Conservation (phyloP, 2,888 invertebrate genomes). For the Synanthedon vespiformis region DNA sequence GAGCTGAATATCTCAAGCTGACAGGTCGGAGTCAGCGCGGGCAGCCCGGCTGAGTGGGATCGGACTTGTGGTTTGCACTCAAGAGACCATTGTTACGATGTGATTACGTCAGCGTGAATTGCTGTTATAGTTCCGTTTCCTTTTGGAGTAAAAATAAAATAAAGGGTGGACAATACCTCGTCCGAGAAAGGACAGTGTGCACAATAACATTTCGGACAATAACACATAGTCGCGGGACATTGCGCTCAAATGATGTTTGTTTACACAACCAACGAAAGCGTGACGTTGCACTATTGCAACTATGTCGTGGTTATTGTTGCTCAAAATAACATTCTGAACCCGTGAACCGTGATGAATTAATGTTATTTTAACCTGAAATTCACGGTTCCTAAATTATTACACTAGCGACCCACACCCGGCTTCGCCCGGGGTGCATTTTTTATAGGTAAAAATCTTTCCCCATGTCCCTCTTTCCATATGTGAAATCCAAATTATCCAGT, state of each 20-base stretch:
- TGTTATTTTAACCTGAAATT: too few species aligned
- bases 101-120: constrained; percentile 13
- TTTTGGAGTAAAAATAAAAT: background rate
- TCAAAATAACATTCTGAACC: too few species aligned
- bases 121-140: background rate
- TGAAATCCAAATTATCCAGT: too few species aligned
- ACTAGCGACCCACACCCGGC: too few species aligned
- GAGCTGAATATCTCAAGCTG: constrained; percentile 29
- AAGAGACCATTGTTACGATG: constrained; percentile 13
- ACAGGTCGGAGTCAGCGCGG: constrained; percentile 13
- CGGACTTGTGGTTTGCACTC: constrained; percentile 12
- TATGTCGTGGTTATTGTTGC: background rate
- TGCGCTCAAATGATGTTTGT: background rate
- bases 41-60: constrained; percentile 1
- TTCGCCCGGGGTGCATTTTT: too few species aligned
- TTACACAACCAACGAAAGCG: background rate
- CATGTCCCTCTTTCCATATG: too few species aligned
- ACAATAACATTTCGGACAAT: background rate
- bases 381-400: too few species aligned
- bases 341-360: too few species aligned
- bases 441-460: too few species aligned
- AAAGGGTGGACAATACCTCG: background rate
- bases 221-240: background rate
- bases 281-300: background rate
- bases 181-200: background rate